Conservation (phyloP, 2,797 vertebrate species). For the Aeoliscus strigatus region DNA sequence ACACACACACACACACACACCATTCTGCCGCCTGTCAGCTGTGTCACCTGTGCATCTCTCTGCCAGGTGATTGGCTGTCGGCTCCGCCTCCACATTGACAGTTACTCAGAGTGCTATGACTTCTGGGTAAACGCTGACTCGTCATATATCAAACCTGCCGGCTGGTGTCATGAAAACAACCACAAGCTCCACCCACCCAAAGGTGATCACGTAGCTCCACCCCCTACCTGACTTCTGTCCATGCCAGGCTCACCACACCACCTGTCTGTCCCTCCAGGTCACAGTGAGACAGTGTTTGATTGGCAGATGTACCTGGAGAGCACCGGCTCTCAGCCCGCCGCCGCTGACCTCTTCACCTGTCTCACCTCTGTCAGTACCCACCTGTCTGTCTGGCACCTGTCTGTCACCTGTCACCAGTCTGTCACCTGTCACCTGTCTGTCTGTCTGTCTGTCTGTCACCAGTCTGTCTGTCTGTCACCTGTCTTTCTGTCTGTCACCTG, state of each 20-base stretch:
- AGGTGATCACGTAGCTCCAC: conserved; percentile 61
- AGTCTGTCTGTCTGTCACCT: too few relatives aligned
- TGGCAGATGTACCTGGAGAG: conserved; percentile 83
- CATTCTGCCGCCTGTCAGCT: too few relatives aligned
- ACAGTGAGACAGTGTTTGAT: conserved; percentile 82
- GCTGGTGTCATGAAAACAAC: conserved; percentile 81
- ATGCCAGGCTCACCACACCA: too few relatives aligned
- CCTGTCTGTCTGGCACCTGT: neutral
- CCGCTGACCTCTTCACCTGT: conserved; percentile 78
- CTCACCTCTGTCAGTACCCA: conserved; percentile 57
- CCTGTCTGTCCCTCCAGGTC: conserved; percentile 71
- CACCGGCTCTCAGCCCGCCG: conserved; percentile 79
- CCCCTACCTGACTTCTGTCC: neutral
- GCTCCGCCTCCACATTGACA: conserved; percentile 83
- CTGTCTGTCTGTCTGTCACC: too few relatives aligned
- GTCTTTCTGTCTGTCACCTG: too few relatives aligned
- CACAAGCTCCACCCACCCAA: conserved; percentile 82
- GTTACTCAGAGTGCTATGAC: conserved; percentile 85
- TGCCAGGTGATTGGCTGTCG: conserved; percentile 81
- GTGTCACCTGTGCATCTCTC: neutral
- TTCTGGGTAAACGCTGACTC: conserved; percentile 88
- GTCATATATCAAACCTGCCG: conserved; percentile 76
- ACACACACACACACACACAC: too few relatives aligned
- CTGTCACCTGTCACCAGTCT: too few relatives aligned
- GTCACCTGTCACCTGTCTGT: too few relatives aligned